Percentiles rank a stretch among this genome's conserved stretches.
Conservation (phyloP, 2,113 vertebrate species). For the Tragelaphus buxtoni region DNA sequence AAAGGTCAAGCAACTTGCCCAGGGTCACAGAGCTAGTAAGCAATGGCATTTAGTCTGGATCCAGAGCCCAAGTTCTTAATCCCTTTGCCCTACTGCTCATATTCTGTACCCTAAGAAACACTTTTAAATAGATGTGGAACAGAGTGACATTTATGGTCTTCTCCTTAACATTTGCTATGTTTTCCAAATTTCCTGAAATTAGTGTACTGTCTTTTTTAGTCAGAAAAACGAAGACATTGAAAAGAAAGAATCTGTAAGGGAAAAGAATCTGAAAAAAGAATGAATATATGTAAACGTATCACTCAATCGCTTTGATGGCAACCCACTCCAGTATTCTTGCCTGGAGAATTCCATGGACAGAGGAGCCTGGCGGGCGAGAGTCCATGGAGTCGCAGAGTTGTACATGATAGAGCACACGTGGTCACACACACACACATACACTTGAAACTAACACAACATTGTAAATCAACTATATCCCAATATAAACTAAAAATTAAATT, state of each 20-base stretch:
- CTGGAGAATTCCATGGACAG: background rate
- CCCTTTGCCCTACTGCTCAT: background rate
- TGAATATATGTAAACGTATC: background rate
- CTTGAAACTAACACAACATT: background rate
- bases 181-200: background rate
- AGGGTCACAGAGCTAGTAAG: background rate
- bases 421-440: background rate
- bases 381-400: background rate
- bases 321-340: background rate
- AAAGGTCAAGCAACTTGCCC: background rate
- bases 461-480: background rate
- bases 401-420: rapidly evolving
- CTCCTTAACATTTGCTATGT: background rate
- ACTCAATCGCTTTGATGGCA: background rate
- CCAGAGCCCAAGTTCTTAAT: background rate
- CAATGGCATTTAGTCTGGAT: background rate
- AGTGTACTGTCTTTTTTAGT: background rate
- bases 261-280: background rate
- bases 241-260: background rate
- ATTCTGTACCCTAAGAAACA: background rate
- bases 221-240: background rate
- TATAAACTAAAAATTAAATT: background rate
- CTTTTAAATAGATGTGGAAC: background rate
- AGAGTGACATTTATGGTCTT: background rate
- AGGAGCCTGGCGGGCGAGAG: background rate